Percentiles rank a stretch among this genome's conserved stretches.
Evolutionary conservation across 2,888 invertebrate genomes (phyloP).

Genomic region (Ceratothoa steindachneri): DNA sequence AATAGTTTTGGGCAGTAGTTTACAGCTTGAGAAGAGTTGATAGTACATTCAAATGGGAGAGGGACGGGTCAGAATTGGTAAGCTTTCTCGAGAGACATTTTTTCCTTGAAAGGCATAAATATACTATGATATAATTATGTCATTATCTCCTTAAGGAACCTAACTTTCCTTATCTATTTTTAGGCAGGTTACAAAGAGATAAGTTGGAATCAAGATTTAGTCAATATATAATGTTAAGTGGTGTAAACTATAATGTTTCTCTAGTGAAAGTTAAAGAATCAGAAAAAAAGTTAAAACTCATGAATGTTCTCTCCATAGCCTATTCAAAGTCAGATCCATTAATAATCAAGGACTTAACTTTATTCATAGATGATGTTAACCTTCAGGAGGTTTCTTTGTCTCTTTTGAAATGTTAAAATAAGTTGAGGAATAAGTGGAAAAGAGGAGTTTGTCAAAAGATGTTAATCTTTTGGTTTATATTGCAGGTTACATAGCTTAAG

Average conservation of each 20-base stretch:
- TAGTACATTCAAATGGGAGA: too few relatives aligned
- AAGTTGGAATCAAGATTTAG: conserved; percentile 18
- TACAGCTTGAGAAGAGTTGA: conserved; percentile 20
- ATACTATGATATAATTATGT: conserved; percentile 21
- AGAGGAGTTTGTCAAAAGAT: conserved; percentile 16
- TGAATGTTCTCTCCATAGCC: conserved; percentile 21
- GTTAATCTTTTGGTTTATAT: conserved; percentile 9
- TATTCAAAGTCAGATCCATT: conserved; percentile 1
- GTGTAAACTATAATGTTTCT: conserved; percentile 20
- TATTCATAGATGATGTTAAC: neutral
- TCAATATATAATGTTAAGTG: conserved; percentile 20
- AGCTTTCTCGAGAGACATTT: conserved; percentile 17
- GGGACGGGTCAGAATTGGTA: neutral
- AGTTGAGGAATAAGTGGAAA: conserved; percentile 19
- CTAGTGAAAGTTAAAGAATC: conserved; percentile 21
- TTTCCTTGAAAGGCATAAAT: conserved; percentile 15
- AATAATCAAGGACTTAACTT: conserved; percentile 5
- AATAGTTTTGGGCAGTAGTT: conserved; percentile 13
- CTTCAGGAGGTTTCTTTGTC: neutral
- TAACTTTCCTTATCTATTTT: conserved; percentile 14
- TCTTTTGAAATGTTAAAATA: conserved; percentile 15
- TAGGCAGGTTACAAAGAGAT: too few relatives aligned
- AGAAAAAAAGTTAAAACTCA: conserved; percentile 23
- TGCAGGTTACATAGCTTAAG: conserved; percentile 17
- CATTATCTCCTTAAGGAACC: conserved; percentile 19